Conservation (phyloP, 2,113 vertebrate genomes). For the Tragelaphus scriptus region DNA sequence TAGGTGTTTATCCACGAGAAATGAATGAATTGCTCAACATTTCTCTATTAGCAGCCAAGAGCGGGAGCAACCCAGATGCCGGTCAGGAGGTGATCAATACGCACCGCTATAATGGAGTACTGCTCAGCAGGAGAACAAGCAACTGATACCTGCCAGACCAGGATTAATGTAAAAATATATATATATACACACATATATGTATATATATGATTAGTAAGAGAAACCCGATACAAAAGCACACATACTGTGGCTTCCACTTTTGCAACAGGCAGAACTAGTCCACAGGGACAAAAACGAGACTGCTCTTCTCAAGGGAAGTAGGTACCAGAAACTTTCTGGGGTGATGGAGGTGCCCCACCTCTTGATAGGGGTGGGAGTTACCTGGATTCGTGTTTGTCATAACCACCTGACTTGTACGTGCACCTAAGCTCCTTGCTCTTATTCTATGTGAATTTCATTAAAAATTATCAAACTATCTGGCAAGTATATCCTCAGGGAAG, state of each 20-base stretch:
- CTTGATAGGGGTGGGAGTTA: not conserved
- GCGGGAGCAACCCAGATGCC: not conserved
- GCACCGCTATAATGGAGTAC: accelerated
- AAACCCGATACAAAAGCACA: not conserved
- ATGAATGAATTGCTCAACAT: accelerated
- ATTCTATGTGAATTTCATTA: not conserved
- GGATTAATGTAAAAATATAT: accelerated
- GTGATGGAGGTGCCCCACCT: not conserved
- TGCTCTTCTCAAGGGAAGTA: not conserved
- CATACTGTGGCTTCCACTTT: accelerated
- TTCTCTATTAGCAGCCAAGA: not conserved
- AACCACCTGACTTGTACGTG: not conserved
- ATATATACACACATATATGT: accelerated
- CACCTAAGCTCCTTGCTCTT: not conserved
- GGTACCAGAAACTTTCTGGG: not conserved
- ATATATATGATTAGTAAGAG: too few species aligned
- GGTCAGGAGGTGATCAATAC: not conserved
- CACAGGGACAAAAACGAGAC: not conserved
- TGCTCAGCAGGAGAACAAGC: not conserved
- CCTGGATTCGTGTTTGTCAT: accelerated
- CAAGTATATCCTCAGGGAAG: not conserved
- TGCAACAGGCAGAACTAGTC: not conserved
- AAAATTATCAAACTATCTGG: not conserved
- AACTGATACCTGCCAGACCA: accelerated
- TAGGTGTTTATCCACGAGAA: not conserved